Conservation (phyloP, 2,113 vertebrate species). For the Ondatra zibethicus region DNA sequence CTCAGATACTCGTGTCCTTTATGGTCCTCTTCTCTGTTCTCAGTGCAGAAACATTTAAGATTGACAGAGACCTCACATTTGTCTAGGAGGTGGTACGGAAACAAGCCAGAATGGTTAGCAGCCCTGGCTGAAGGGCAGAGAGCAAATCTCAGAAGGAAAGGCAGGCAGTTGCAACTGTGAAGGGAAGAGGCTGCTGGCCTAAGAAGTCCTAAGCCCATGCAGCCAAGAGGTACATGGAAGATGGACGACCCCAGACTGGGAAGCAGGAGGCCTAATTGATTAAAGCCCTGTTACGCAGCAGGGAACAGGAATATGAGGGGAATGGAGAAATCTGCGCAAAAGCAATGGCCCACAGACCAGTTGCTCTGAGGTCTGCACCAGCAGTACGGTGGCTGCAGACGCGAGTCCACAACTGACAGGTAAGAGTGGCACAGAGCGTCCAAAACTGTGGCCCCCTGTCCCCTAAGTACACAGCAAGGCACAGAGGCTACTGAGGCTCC, state of each 20-base stretch:
- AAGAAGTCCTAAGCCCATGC: neutral
- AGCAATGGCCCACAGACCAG: neutral
- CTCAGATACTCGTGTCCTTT: neutral
- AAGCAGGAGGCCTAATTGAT: neutral
- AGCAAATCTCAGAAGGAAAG: neutral
- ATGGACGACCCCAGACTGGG: neutral
- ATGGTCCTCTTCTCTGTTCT: neutral
- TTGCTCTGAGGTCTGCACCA: neutral
- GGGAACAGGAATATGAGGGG: neutral
- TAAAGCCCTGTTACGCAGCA: neutral
- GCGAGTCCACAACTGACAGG: rapidly evolving
- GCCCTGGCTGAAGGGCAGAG: neutral
- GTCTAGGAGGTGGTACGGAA: neutral
- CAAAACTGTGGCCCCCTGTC: neutral
- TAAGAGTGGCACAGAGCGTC: neutral
- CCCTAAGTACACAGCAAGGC: neutral
- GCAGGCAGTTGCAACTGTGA: neutral
- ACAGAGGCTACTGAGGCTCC: neutral
- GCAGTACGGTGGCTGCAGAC: neutral
- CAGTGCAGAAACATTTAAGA: neutral
- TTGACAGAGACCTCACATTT: neutral
- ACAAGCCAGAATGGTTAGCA: neutral
- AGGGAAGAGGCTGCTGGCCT: neutral
- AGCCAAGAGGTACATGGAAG: no score
- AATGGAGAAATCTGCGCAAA: neutral